Conservation (phyloP, 2,113 vertebrate genomes). For the Lamprotornis superbus region DNA sequence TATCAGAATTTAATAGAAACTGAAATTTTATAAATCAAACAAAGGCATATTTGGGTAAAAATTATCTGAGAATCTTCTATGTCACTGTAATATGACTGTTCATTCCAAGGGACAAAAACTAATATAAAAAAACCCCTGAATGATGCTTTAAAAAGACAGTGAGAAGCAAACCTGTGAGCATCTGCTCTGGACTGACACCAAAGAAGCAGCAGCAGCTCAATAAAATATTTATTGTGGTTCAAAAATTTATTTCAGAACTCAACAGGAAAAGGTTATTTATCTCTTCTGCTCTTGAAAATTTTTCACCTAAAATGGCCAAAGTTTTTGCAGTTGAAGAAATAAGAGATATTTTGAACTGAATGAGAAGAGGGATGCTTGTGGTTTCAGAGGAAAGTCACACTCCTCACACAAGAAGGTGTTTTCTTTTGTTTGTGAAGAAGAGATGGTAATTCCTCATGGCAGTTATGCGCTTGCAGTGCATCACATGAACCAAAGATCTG, state of each 20-base stretch:
- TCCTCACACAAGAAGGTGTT: not conserved
- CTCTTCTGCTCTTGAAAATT: not conserved
- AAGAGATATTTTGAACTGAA: not conserved
- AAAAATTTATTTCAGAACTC: not conserved
- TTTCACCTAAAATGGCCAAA: not conserved
- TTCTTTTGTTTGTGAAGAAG: not conserved
- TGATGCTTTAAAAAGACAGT: not conserved
- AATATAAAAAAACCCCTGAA: not conserved
- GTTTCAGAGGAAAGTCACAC: not conserved
- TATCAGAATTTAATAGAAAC: not conserved
- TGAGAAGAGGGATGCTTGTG: not conserved
- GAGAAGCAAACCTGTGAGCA: not conserved
- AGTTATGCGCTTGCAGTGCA: accelerated
- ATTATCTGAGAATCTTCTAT: not conserved
- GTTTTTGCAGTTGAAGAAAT: not conserved
- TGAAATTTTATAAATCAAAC: not conserved
- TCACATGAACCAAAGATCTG: not conserved
- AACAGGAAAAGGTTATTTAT: not conserved
- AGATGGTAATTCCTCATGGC: not conserved
- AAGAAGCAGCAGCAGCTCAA: not conserved
- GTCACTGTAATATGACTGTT: not conserved
- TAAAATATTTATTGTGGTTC: not conserved
- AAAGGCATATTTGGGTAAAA: not conserved
- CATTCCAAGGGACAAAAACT: not conserved
- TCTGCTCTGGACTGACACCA: not conserved